These are phyloP conservation scores for Anguilla japonica DNA, from an alignment of 2,113 vertebrate genomes.

Conservation along the genomic window DNA sequence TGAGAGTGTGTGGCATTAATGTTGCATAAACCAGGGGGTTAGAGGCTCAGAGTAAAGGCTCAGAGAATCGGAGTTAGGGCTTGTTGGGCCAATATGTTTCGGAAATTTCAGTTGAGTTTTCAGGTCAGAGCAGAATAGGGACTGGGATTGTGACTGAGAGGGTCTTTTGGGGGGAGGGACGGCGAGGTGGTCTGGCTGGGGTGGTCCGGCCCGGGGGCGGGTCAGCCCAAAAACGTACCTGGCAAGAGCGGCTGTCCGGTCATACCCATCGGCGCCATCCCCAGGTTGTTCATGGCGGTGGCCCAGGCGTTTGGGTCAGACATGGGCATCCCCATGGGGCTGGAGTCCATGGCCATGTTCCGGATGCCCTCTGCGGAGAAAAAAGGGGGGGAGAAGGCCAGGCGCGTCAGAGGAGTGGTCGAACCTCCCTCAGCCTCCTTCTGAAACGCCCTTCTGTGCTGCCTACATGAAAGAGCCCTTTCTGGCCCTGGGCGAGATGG, in stretches of 20 bases:
- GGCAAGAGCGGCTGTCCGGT: constrained; percentile 85
- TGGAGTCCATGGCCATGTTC: constrained; percentile 83
- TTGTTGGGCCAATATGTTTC: too few species aligned
- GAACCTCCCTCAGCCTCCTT: background rate
- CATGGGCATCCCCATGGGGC: constrained; percentile 85
- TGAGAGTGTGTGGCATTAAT: too few species aligned
- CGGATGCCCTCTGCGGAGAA: constrained; percentile 75
- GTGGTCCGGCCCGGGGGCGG: too few species aligned
- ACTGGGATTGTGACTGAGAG: too few species aligned
- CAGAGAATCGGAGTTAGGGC: too few species aligned
- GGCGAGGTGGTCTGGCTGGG: too few species aligned
- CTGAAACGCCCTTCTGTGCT: background rate
- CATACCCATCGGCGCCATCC: constrained; percentile 89
- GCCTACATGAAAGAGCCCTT: background rate
- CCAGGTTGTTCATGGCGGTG: constrained; percentile 96
- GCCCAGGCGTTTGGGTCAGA: constrained; percentile 89
- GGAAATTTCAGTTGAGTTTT: too few species aligned
- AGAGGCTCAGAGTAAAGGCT: too few species aligned
- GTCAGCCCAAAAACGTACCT: constrained; percentile 60
- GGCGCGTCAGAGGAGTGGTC: background rate
- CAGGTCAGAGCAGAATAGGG: too few species aligned
- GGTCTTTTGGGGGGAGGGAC: too few species aligned
- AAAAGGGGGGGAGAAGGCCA: background rate
- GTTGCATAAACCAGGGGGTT: too few species aligned
- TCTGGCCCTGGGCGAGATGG: background rate